Evolutionary conservation across 2,888 invertebrate genomes (phyloP).

Genomic region (Perizoma affinitatum): DNA sequence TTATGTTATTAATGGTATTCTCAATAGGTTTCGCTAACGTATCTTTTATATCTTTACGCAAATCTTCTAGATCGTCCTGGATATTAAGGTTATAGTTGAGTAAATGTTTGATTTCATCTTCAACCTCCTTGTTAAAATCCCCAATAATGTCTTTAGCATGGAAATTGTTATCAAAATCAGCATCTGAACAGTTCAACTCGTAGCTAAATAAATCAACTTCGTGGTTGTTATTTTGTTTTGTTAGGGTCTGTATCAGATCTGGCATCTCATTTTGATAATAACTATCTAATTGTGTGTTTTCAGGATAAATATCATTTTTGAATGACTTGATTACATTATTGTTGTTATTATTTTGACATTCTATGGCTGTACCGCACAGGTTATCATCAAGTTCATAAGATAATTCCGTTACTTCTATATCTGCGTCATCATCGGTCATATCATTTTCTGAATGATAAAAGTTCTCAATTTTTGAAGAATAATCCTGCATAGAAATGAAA

Average conservation of each 20-base stretch:
- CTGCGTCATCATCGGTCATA: conserved; percentile 78
- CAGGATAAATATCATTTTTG: conserved; percentile 40
- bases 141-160: conserved; percentile 80
- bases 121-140: conserved; percentile 85
- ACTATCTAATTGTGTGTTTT: conserved; percentile 51
- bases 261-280: conserved; percentile 66
- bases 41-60: conserved; percentile 79
- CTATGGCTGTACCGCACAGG: conserved; percentile 49
- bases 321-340: conserved; percentile 60
- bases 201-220: conserved; percentile 50
- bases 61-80: conserved; percentile 75
- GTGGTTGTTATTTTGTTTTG: conserved; percentile 70
- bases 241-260: conserved; percentile 72
- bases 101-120: conserved; percentile 82
- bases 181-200: conserved; percentile 64
- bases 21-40: conserved; percentile 78
- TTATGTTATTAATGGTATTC: conserved; percentile 79
- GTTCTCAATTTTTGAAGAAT: conserved; percentile 76
- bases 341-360: conserved; percentile 65
- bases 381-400: conserved; percentile 56
- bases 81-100: conserved; percentile 77
- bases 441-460: conserved; percentile 82
- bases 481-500: conserved; percentile 61
- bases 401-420: conserved; percentile 68
- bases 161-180: conserved; percentile 78